phyloP scores from a whole-genome alignment of 2,888 invertebrate genomes.

The Stenichneumon culpator region DNA sequence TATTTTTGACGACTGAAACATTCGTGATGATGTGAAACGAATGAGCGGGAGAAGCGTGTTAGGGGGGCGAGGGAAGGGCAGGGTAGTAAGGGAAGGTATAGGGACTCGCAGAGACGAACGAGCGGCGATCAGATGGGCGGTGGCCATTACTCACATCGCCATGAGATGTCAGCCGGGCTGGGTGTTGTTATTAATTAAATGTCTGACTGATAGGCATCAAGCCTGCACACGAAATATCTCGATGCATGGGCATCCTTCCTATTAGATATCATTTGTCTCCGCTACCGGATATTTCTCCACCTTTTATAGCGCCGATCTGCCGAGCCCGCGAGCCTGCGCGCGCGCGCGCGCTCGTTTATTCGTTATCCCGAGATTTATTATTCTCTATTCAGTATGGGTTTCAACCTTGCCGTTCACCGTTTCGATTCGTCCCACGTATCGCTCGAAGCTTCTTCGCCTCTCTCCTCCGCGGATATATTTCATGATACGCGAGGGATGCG shows the following conservation, averaged over 20 bases:
- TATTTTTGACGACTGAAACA: slow-evolving; percentile 65
- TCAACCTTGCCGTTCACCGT: slow-evolving; percentile 57
- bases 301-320: slow-evolving; percentile 62
- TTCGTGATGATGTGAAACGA: slow-evolving; percentile 80
- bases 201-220: slow-evolving; percentile 83
- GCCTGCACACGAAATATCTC: slow-evolving; percentile 66
- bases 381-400: slow-evolving; percentile 55
- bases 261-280: slow-evolving; percentile 84
- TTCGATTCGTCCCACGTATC: slow-evolving; percentile 70
- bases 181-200: slow-evolving; percentile 84
- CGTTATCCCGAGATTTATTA: slow-evolving; percentile 71
- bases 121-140: slow-evolving; percentile 82
- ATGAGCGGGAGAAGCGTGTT: slow-evolving; percentile 71
- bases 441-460: slow-evolving; percentile 36
- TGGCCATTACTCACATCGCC: slow-evolving; percentile 82
- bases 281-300: slow-evolving; percentile 79
- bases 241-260: slow-evolving; percentile 76
- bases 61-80: neutral
- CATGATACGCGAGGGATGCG: neutral
- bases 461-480: neutral
- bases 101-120: slow-evolving; percentile 72
- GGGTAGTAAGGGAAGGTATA: slow-evolving; percentile 23
- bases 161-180: slow-evolving; percentile 80
- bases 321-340: slow-evolving; percentile 40
- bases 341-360: slow-evolving; percentile 56